Percentiles rank a stretch among this genome's conserved stretches.
phyloP scores from a whole-genome alignment of 2,888 invertebrate genomes.

The Eremobia ochroleuca region DNA sequence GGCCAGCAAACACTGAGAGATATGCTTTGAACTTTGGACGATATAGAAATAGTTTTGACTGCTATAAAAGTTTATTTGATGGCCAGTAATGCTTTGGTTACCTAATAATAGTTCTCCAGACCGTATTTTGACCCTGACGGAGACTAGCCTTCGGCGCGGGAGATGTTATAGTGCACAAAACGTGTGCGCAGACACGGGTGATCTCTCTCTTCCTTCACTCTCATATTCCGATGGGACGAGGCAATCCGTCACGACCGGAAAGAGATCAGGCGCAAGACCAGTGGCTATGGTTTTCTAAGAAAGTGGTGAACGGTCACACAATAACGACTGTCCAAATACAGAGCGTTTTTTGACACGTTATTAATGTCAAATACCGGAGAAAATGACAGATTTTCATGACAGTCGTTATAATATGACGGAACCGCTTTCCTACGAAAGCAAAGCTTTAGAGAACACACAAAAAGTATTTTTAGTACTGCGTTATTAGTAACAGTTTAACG shows the following conservation, averaged over 20 bases:
- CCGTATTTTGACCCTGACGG: not conserved
- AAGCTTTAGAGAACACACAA: not conserved
- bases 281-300: too few species aligned
- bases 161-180: not conserved
- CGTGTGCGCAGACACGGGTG: too few species aligned
- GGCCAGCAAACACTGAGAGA: conserved; percentile 7
- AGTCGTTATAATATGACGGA: not conserved
- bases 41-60: conserved; percentile 11
- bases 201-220: too few species aligned
- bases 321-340: not conserved
- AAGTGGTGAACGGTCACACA: not conserved
- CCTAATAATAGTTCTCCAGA: not conserved
- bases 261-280: too few species aligned
- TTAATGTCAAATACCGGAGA: not conserved
- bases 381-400: not conserved
- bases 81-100: not conserved
- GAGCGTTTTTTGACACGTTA: not conserved
- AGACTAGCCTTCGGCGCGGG: not conserved
- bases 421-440: not conserved
- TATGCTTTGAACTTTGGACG: conserved; percentile 11
- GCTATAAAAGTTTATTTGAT: conserved; percentile 4
- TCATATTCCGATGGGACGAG: too few species aligned
- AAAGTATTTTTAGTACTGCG: not conserved
- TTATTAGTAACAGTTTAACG: conserved; percentile 6
- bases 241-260: too few species aligned